Conservation (phyloP, 2,113 vertebrate genomes). For the Corydoras sp. region DNA sequence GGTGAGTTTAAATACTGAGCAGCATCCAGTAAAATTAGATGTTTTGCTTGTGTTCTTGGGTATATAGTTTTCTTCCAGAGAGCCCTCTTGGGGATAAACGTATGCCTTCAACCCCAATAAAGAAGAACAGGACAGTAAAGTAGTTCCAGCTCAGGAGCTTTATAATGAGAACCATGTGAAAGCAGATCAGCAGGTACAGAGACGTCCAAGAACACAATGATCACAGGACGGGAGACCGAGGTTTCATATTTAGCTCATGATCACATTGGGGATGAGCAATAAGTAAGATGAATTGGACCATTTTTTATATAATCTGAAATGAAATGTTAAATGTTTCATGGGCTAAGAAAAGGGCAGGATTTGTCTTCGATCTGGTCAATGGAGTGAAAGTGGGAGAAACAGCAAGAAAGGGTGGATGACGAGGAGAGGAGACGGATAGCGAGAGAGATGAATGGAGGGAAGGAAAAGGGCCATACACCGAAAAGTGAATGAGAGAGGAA, state of each 20-base stretch:
- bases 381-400: conserved; percentile 52
- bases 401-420: not conserved
- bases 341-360: conserved; percentile 94
- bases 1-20: conserved; percentile 14
- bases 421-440: not conserved
- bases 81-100: conserved; percentile 21
- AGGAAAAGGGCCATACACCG: conserved; percentile 42
- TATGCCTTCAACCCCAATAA: conserved; percentile 20
- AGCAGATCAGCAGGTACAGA: too few species aligned
- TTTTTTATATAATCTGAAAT: conserved; percentile 98
- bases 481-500: conserved; percentile 41
- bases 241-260: conserved; percentile 76
- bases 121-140: conserved; percentile 16
- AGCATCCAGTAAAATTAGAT: conserved; percentile 4
- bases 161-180: not conserved
- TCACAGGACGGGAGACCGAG: conserved; percentile 56
- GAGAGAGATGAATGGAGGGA: conserved; percentile 54
- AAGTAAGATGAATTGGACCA: conserved; percentile 97
- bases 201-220: conserved; percentile 35
- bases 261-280: conserved; percentile 87
- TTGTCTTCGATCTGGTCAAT: conserved; percentile 94
- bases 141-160: conserved; percentile 34
- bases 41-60: conserved; percentile 15
- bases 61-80: conserved; percentile 29
- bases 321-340: conserved; percentile 99